These are phyloP conservation scores for Timandra comae DNA, from an alignment of 2,888 invertebrate species.

Conservation along the genomic window DNA sequence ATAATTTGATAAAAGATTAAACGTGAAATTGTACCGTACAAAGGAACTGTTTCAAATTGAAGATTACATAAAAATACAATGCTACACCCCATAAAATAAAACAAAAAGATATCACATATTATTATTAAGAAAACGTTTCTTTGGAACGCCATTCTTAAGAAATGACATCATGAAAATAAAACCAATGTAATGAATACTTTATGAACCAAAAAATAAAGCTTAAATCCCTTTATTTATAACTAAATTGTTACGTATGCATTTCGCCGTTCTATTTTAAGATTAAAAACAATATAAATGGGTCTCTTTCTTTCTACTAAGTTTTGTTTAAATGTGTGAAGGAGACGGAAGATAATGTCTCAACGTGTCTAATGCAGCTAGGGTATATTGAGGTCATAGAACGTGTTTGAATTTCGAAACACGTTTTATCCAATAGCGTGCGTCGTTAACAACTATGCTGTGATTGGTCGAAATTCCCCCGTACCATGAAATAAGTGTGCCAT, in stretches of 20 bases:
- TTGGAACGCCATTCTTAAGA: slow-evolving; percentile 12
- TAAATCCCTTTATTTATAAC: slow-evolving; percentile 2
- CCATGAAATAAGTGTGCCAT: slow-evolving; percentile 35
- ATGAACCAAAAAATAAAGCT: slow-evolving; percentile 4
- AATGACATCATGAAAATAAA: slow-evolving; percentile 9
- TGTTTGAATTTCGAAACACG: slow-evolving; percentile 73
- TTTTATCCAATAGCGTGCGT: slow-evolving; percentile 66
- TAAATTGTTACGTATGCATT: slow-evolving; percentile 17
- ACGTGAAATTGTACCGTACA: too few relatives aligned
- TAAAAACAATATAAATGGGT: slow-evolving; percentile 26
- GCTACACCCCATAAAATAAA: too few relatives aligned
- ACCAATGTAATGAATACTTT: too few relatives aligned
- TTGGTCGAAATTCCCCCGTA: slow-evolving; percentile 56
- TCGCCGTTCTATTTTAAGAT: slow-evolving; percentile 42
- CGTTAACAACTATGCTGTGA: slow-evolving; percentile 49
- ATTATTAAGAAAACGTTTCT: too few relatives aligned
- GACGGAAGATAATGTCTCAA: slow-evolving; percentile 32
- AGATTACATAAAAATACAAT: too few relatives aligned
- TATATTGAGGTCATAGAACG: slow-evolving; percentile 71
- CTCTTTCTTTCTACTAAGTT: slow-evolving; percentile 39
- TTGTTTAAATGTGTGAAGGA: slow-evolving; percentile 38
- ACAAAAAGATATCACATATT: too few relatives aligned
- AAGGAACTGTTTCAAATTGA: too few relatives aligned
- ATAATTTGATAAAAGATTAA: too few relatives aligned
- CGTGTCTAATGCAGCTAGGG: slow-evolving; percentile 35